Conservation (phyloP, 2,888 invertebrate genomes). For the Oxyscelio sp. region DNA sequence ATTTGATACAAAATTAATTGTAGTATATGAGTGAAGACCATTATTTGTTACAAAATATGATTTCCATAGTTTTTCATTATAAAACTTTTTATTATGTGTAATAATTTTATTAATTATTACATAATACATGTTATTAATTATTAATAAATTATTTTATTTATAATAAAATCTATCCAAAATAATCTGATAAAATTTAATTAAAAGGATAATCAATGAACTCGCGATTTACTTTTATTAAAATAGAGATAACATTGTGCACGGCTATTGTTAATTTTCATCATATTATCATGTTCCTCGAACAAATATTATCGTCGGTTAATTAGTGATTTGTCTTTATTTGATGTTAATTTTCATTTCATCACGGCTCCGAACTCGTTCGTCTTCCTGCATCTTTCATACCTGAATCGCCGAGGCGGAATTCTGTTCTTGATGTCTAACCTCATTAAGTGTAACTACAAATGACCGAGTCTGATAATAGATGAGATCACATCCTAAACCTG, state of each 20-base stretch:
- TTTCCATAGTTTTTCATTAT: too few relatives aligned
- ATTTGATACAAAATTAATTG: too few relatives aligned
- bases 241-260: background rate
- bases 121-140: too few relatives aligned
- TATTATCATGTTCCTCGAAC: background rate
- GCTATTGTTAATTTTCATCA: background rate
- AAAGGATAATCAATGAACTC: background rate
- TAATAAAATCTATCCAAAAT: too few relatives aligned
- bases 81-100: too few relatives aligned
- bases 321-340: background rate
- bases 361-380: background rate
- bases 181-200: background rate
- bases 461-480: slow-evolving; percentile 28
- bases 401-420: background rate
- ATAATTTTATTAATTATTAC: too few relatives aligned
- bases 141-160: too few relatives aligned
- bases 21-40: too few relatives aligned
- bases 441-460: slow-evolving; percentile 12
- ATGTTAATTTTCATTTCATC: background rate
- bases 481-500: slow-evolving; percentile 30
- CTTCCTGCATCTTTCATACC: background rate
- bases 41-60: too few relatives aligned
- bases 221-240: background rate
- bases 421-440: background rate
- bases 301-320: background rate